phyloP scores from a whole-genome alignment of 2,113 vertebrate genomes.

The Embiotoca jacksoni region DNA sequence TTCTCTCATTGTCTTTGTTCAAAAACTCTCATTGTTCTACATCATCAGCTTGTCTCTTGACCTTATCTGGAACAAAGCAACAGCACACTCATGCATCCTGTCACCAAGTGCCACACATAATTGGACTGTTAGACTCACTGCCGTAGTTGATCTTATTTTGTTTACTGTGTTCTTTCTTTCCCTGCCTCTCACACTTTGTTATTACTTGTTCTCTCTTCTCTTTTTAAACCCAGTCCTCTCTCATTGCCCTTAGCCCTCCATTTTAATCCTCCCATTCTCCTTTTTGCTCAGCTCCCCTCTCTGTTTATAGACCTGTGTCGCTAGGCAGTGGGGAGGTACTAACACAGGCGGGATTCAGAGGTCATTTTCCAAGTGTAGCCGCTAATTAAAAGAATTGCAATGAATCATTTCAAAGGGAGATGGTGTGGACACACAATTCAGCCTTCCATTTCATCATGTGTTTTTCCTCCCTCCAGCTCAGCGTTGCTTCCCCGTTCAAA shows the following conservation, averaged over 20 bases:
- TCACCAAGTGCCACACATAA: conserved; percentile 53
- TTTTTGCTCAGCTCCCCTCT: conserved; percentile 29
- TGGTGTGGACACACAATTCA: conserved; percentile 54
- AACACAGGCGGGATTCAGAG: conserved; percentile 64
- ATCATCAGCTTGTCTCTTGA: conserved; percentile 48
- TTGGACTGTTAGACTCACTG: conserved; percentile 50
- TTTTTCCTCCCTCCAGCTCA: conserved; percentile 2
- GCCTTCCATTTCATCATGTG: conserved; percentile 52
- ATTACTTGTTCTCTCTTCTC: conserved; percentile 45
- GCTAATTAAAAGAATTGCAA: conserved; percentile 76
- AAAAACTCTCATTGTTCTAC: conserved; percentile 40
- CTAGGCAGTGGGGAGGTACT: conserved; percentile 48
- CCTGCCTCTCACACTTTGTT: conserved; percentile 40
- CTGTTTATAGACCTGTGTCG: conserved; percentile 46
- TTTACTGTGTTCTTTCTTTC: conserved; percentile 40
- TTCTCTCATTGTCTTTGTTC: conserved; percentile 31
- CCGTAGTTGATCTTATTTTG: conserved; percentile 44
- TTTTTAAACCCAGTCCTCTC: conserved; percentile 49
- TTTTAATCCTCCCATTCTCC: conserved; percentile 59
- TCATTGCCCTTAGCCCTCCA: conserved; percentile 25
- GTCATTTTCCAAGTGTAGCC: conserved; percentile 75
- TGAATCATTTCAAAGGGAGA: conserved; percentile 72
- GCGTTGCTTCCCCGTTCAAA: conserved; percentile 51
- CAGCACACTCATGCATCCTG: conserved; percentile 59
- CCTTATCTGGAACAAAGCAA: conserved; percentile 66